Base-by-base conservation (phyloP, 1,140 invertebrate genomes). In the Trichomalopsis sarcophagae region DNA sequence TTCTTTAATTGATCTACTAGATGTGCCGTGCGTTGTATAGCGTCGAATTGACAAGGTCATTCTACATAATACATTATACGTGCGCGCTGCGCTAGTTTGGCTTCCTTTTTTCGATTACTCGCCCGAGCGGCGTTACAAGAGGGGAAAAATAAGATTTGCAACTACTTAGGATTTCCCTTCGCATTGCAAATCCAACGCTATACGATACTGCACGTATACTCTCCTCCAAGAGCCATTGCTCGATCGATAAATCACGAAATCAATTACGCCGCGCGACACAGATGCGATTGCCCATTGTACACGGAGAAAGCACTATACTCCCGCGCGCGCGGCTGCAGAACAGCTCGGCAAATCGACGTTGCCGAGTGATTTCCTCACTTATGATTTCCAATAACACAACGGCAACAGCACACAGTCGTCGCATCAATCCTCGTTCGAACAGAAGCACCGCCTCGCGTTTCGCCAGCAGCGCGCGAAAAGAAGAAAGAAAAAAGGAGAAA, bases 1-100 rank as follows among this genome's bases (percentile, higher is more conserved):
- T 85, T 81, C 79, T 36, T 81, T 81, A 85, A 85, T 85, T 85
- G 84, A 81, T 76, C 84, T 76, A 69, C 47, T 66, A 44, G 44
- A 77, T 78, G 73, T 30, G 50, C 62, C 71, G 68, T 27, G 1
- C 17, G 14, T 62, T 21, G n/a, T 76, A 13, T 23, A 71, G 80
- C 66, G n/a, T 75, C 36, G 23, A 68, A 55, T 82, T 69, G 74
- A 44, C 80, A 86, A 86, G 84, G 84, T 86, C 79, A 82, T 11
- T 44, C 55, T 50, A 55, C 47, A 55, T 73, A 80, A 44, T 68
- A 44, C 33, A 81, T 68, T 66, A n/a, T 71, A 66, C 74, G 55
- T 27, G 27, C 78, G 40, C 21, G 76, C 66, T 66, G 47, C 71
- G 23, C 66, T 36, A 40, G 71, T 84, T 66, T 66, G 84, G 84